Evolutionary conservation across 2,113 vertebrate genomes (phyloP), one percentile per base, ranked within the genome.

Genomic region (Aix galericulata): DNA sequence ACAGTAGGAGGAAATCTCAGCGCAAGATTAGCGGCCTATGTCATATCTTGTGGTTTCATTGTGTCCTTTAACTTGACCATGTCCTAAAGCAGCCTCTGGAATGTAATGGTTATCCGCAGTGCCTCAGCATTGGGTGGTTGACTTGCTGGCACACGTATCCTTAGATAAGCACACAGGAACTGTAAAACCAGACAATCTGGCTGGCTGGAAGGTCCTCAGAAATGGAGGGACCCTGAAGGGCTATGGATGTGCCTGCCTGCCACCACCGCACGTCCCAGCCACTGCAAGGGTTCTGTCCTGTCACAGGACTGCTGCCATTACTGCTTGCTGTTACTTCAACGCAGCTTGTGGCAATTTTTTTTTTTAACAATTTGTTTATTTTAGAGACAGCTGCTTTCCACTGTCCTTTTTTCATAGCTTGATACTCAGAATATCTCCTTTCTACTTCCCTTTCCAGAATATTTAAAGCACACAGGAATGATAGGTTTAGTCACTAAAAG

Each of bases 211-310:
- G 55, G 44, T 40, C 32, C 32, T 50, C 52, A 48, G 50, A 79
- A 32, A 11, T 17, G 42, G 64, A 50, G 53, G 23, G 46, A 56
- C 26, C 17, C 52, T 60, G 12, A 40, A 38, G 13, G 31, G 16
- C 32, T 32, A 4, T 12, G 27, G 23, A 16, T 14, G 20, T 31
- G 55, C 15, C 68, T 60, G n/a, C 22, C 13, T 64, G 42, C 11
- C 8, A 17, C 13, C 4, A 5, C 38, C 0, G 2, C 31, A 18
- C 14, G 15, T 38, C 27, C 21, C 25, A 53, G 25, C 29, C n/a
- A 6, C 34, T 18, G 2, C 0, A 0, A 53, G 60, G 26, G 20
- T 23, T 56, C 15, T 12, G 8, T 14, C 50, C 59, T 32, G 23
- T 31, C 10, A 5, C 16, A 56, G 17, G 27, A 32, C 23, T 75